Evolutionary conservation across 2,113 vertebrate genomes (phyloP).

Genomic region (Phylloscopus whistleri): DNA sequence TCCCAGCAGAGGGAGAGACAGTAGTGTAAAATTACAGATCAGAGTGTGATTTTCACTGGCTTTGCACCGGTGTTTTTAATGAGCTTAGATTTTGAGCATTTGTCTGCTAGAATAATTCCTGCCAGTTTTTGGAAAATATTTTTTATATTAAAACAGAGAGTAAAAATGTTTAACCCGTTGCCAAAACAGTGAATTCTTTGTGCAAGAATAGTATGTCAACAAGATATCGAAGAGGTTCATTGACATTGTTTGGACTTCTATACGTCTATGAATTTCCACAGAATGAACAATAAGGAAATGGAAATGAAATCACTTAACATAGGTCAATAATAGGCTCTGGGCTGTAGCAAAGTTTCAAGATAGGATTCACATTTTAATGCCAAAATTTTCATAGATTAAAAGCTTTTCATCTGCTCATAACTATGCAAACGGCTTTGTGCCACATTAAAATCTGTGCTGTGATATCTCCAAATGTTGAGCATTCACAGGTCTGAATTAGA

Average conservation of each 20-base stretch:
- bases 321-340: background rate
- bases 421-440: background rate
- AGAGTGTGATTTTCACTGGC: background rate
- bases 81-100: background rate
- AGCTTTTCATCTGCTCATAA: background rate
- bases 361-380: background rate
- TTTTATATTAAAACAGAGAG: background rate
- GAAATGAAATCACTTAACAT: background rate
- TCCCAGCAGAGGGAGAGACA: background rate
- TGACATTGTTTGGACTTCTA: background rate
- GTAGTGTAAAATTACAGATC: background rate
- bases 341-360: background rate
- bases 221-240: background rate
- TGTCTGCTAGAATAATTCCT: background rate
- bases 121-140: background rate
- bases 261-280: background rate
- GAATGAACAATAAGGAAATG: background rate
- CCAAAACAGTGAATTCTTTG: background rate
- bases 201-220: background rate
- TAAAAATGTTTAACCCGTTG: background rate
- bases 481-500: background rate
- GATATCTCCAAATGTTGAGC: background rate
- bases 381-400: background rate
- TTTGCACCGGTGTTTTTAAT: background rate
- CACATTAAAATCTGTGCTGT: background rate